Percentiles rank a stretch among this genome's conserved stretches.
phyloP scores from a whole-genome alignment of 2,888 invertebrate genomes.

The Baccha elongata region DNA sequence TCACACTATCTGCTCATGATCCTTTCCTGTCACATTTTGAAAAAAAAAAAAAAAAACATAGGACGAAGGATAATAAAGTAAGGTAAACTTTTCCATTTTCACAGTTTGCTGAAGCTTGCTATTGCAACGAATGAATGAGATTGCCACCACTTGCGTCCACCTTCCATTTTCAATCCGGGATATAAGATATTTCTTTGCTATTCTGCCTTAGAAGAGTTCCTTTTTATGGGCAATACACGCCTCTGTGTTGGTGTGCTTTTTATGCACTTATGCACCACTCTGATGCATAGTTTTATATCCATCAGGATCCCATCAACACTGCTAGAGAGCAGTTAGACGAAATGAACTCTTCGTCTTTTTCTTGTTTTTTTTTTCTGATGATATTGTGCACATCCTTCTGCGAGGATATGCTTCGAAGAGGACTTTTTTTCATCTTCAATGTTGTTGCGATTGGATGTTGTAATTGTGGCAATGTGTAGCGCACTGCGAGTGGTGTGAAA shows the following conservation, averaged over 20 bases:
- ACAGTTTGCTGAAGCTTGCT: conserved; percentile 31
- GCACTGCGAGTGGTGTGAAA: conserved; percentile 57
- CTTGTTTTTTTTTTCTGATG: conserved; percentile 7
- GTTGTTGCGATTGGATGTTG: conserved; percentile 66
- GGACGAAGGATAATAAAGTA: neutral
- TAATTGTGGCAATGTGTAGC: conserved; percentile 69
- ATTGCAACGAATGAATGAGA: conserved; percentile 58
- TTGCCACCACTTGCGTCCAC: conserved; percentile 66
- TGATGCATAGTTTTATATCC: conserved; percentile 73
- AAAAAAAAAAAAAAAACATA: neutral
- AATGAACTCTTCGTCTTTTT: conserved; percentile 57
- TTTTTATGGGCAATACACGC: neutral
- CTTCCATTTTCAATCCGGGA: conserved; percentile 62
- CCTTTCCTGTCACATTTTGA: conserved; percentile 66
- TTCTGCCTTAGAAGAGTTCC: conserved; percentile 23
- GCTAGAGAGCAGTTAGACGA: conserved; percentile 55
- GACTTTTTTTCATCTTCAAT: conserved; percentile 17
- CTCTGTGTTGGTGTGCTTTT: conserved; percentile 35
- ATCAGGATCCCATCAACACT: conserved; percentile 73
- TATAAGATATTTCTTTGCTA: conserved; percentile 57
- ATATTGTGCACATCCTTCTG: conserved; percentile 27
- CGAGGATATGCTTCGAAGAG: conserved; percentile 12
- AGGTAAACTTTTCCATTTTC: conserved; percentile 53
- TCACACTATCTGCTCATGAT: conserved; percentile 73
- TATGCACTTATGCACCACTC: conserved; percentile 59